A percentile compares a stretch with the other conserved stretches of the same genome.
These are phyloP conservation scores for Agrenia bidenticulata DNA, from an alignment of 2,888 invertebrate genomes.

Conservation along the genomic window DNA sequence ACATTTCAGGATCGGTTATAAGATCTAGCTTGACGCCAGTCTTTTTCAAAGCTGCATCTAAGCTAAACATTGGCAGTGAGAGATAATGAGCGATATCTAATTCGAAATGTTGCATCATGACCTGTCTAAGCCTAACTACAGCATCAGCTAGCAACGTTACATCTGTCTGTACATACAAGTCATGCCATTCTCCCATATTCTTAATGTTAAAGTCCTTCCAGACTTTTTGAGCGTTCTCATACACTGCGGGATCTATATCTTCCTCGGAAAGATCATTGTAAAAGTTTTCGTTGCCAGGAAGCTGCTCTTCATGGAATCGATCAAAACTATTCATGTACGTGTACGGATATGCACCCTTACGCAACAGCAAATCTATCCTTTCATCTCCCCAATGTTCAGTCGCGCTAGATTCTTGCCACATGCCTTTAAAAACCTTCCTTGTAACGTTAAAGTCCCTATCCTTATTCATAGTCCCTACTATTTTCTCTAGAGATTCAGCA, in stretches of 20 bases:
- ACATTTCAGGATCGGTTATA: slow-evolving; percentile 21
- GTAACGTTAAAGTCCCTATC: background rate
- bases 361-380: background rate
- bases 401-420: background rate
- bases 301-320: slow-evolving; percentile 24
- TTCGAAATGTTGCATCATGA: slow-evolving; percentile 15
- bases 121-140: slow-evolving; percentile 16
- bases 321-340: slow-evolving; percentile 31
- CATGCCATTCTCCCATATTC: slow-evolving; percentile 39
- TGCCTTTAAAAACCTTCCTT: background rate
- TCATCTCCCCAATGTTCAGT: background rate
- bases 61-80: background rate
- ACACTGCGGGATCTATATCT: slow-evolving; percentile 14
- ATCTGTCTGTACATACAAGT: slow-evolving; percentile 31
- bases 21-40: slow-evolving; percentile 15
- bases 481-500: background rate
- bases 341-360: slow-evolving; percentile 44
- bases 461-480: background rate
- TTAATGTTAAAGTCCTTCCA: slow-evolving; percentile 31
- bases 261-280: slow-evolving; percentile 27
- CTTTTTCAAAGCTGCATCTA: no score
- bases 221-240: slow-evolving; percentile 26
- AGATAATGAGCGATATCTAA: slow-evolving; percentile 31
- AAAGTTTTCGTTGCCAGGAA: slow-evolving; percentile 29
- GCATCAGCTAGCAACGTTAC: slow-evolving; percentile 17